Conservation (phyloP, 2,113 vertebrate genomes). For the Neomonachus schauinslandi region DNA sequence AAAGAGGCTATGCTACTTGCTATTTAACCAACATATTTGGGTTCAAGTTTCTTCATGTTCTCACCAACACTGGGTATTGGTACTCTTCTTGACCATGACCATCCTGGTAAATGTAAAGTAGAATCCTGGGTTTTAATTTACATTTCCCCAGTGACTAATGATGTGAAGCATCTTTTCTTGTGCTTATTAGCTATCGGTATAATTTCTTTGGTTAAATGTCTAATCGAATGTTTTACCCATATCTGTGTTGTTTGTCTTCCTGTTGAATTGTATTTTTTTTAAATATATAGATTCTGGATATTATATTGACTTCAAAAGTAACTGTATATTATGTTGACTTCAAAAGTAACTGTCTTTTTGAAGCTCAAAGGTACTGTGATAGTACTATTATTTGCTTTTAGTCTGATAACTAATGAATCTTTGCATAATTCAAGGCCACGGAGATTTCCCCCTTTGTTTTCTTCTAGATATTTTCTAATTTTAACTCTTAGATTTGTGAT, state of each 20-base stretch:
- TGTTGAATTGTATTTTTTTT: neutral
- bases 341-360: neutral
- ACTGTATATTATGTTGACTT: neutral
- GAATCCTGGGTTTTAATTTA: conserved; percentile 25
- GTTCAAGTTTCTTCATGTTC: neutral
- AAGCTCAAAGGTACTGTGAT: neutral
- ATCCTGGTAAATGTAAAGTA: neutral
- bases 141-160: neutral
- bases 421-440: neutral
- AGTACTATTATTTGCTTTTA: neutral
- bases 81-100: neutral
- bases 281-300: neutral
- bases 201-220: neutral
- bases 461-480: neutral
- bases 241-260: neutral
- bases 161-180: neutral
- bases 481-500: neutral
- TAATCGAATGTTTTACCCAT: neutral
- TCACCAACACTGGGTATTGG: neutral
- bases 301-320: neutral
- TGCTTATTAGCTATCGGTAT: neutral
- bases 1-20: neutral
- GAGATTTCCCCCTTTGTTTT: neutral
- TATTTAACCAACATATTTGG: neutral
- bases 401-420: neutral